Evolutionary conservation across 2,888 invertebrate genomes (phyloP).

Genomic region (Ryuthela nishihirai): DNA sequence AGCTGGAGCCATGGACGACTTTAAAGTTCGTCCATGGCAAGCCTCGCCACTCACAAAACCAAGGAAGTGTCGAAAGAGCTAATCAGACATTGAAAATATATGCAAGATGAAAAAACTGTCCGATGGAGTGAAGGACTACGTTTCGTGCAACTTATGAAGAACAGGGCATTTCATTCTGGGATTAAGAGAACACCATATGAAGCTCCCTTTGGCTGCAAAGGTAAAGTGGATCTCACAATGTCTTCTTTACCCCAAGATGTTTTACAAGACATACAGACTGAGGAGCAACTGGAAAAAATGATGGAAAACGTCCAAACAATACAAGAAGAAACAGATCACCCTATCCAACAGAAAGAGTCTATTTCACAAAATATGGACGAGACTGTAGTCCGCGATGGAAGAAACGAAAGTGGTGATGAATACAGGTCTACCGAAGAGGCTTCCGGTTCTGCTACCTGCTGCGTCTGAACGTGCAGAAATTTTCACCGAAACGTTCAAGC

Average conservation of each 20-base stretch:
- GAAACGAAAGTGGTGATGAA: not conserved
- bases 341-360: not conserved
- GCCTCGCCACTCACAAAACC: too few relatives aligned
- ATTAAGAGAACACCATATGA: too few relatives aligned
- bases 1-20: too few relatives aligned
- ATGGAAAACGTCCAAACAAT: not conserved
- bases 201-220: not conserved
- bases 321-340: not conserved
- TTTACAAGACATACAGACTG: not conserved
- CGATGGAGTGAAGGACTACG: too few relatives aligned
- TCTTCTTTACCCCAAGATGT: not conserved
- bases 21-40: too few relatives aligned
- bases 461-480: too few relatives aligned
- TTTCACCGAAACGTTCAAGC: too few relatives aligned
- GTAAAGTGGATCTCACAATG: not conserved
- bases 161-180: too few relatives aligned
- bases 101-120: too few relatives aligned
- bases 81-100: too few relatives aligned
- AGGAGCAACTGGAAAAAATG: not conserved
- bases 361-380: not conserved
- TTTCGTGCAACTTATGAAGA: too few relatives aligned
- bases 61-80: too few relatives aligned
- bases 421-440: not conserved
- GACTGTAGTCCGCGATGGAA: not conserved
- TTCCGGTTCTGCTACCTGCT: not conserved